Base-by-base conservation (phyloP, 2,113 vertebrate genomes). In the Meleagris gallopavo region DNA sequence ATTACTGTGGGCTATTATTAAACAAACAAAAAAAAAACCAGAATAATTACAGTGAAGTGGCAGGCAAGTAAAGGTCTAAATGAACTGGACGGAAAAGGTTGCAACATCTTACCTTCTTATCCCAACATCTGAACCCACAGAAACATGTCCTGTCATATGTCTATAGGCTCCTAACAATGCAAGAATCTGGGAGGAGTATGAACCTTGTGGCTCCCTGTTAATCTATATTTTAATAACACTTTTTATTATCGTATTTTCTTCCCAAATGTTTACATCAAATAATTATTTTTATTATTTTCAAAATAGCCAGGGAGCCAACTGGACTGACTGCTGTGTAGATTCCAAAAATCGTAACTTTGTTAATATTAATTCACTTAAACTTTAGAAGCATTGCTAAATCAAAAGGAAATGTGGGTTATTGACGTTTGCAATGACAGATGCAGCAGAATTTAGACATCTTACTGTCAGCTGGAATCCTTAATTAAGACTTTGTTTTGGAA, bases 401-500 rank as follows among this genome's bases (percentile, higher is more conserved):
- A n/a, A 73, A 79, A 61, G 34, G 22, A 73, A 92, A 65, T 65
- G 19, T 18, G 19, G 14, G n/a, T 86, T 88, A 77, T 25, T 83
- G 12, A 34, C 29, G 29, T 83, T 81, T 48, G 29, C 36, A 61
- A 1, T 88, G 73, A 89, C 60, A 70, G 2, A 17, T 41, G 69
- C 40, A 74, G 61, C 64, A 91, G 70, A 77, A 83, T 83, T 90
- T 38, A 77, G 60, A 45, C 34, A 9, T 21, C 48, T 52, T 40
- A 20, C 34, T 61, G 17, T 9, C 2, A 2, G 29, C 58, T 83
- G 55, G 32, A 86, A 86, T 88, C n/a, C 6, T 0, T 89, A 66
- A 86, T 84, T 81, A 96, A 58, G 17, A 25, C 17, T 64, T 88
- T 43, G 24, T 61, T 84, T 78, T 66, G 87, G 66, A 90, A 86